Percentiles rank a stretch among this genome's conserved stretches.
Evolutionary conservation across 2,888 invertebrate species (phyloP).

Genomic region (Eurytoma californica): DNA sequence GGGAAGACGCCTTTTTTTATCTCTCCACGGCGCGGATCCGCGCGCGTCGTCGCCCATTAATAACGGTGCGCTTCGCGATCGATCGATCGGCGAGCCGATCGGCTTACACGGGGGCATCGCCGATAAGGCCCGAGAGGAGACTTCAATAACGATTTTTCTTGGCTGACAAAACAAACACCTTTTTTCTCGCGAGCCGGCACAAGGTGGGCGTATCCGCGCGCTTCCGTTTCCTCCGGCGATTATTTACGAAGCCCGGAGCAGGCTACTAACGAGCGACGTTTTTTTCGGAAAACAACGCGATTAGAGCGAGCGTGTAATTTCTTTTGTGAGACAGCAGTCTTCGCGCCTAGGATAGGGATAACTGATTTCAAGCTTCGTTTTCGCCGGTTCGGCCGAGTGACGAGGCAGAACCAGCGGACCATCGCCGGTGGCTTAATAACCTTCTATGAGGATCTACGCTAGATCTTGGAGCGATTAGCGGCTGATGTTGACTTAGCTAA

Average conservation of each 20-base stretch:
- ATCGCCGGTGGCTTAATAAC: too few relatives aligned
- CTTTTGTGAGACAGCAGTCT: conserved; percentile 51
- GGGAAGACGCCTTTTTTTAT: conserved; percentile 5
- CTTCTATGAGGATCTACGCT: conserved; percentile 24
- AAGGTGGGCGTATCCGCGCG: background rate
- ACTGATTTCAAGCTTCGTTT: conserved; percentile 64
- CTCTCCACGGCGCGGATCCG: background rate
- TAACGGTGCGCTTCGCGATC: conserved; percentile 30
- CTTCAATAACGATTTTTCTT: too few relatives aligned
- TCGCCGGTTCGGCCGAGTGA: conserved; percentile 33
- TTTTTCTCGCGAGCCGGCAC: too few relatives aligned
- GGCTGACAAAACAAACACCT: too few relatives aligned
- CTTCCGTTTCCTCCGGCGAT: background rate
- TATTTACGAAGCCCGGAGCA: conserved; percentile 15
- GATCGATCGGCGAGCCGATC: background rate
- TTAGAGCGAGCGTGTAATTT: conserved; percentile 59
- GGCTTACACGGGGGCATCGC: too few relatives aligned
- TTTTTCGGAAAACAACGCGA: conserved; percentile 1
- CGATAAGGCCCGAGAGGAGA: too few relatives aligned
- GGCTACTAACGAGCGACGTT: background rate
- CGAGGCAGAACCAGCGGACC: conserved; percentile 25
- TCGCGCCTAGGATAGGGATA: conserved; percentile 45
- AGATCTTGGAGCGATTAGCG: conserved; percentile 31
- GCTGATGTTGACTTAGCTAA: conserved; percentile 41
- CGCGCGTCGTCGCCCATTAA: conserved; percentile 24